Conservation (phyloP, 2,797 vertebrate genomes). For the Malacoctenus gilli region DNA sequence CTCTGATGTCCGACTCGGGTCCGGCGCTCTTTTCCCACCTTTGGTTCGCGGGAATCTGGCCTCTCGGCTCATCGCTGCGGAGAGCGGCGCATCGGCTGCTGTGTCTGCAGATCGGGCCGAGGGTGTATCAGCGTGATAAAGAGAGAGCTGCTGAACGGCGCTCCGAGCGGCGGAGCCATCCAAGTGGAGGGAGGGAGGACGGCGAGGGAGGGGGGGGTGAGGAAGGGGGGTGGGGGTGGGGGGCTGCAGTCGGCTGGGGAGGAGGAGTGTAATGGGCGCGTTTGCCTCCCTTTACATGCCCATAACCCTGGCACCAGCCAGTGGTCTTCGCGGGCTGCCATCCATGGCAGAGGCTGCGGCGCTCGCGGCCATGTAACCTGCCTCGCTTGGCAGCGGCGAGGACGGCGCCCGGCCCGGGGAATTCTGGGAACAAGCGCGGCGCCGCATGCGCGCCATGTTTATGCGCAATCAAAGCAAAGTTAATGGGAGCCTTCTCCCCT, state of each 20-base stretch:
- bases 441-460: conserved; percentile 65
- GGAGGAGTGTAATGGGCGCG: conserved; percentile 59
- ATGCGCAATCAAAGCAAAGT: conserved; percentile 74
- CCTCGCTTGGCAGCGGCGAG: conserved; percentile 66
- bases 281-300: conserved; percentile 65
- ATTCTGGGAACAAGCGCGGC: conserved; percentile 69
- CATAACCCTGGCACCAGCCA: conserved; percentile 57
- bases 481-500: conserved; percentile 70
- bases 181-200: conserved; percentile 30
- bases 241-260: conserved; percentile 43
- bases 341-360: conserved; percentile 45
- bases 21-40: conserved; percentile 29
- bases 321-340: conserved; percentile 57
- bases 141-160: conserved; percentile 41
- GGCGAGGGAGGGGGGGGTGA: conserved; percentile 17
- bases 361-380: conserved; percentile 68
- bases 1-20: conserved; percentile 38
- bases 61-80: conserved; percentile 65
- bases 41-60: conserved; percentile 36
- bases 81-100: conserved; percentile 66
- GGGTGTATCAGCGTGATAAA: conserved; percentile 63
- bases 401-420: conserved; percentile 57
- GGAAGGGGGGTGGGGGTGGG: conserved; percentile 21
- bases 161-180: conserved; percentile 24
- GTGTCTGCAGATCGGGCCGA: conserved; percentile 58